Evolutionary conservation across 2,888 invertebrate species (phyloP).

Genomic region (Drepanosiphum platanoidis): DNA sequence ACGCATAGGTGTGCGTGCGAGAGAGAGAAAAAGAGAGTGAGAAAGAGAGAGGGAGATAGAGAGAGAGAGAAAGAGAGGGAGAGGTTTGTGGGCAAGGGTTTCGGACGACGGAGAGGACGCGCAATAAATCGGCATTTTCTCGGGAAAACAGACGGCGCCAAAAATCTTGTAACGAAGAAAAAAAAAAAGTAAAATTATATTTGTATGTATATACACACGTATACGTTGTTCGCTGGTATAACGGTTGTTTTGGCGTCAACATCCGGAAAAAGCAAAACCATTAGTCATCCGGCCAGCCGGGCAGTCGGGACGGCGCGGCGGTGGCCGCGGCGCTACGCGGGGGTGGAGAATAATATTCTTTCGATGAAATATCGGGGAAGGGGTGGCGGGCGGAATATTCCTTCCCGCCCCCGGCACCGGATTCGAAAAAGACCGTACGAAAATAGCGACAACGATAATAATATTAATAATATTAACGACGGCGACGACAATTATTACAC

Average conservation of each 20-base stretch:
- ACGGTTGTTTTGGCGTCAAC: slow-evolving; percentile 56
- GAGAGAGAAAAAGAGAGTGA: no score
- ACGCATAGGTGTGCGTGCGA: no score
- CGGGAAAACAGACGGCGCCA: slow-evolving; percentile 58
- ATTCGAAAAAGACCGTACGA: background rate
- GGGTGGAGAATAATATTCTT: background rate
- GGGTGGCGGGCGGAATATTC: background rate
- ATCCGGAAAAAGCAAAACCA: slow-evolving; percentile 53
- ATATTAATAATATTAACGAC: no score
- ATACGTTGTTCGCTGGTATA: background rate
- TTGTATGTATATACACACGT: background rate
- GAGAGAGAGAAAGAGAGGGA: no score
- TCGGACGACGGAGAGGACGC: background rate
- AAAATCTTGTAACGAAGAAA: slow-evolving; percentile 36
- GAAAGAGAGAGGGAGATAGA: no score
- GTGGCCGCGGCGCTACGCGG: no score
- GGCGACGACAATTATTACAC: no score
- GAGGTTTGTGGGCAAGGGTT: background rate
- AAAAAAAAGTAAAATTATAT: slow-evolving; percentile 38
- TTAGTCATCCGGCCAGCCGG: slow-evolving; percentile 40
- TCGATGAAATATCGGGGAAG: background rate
- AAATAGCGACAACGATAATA: no score
- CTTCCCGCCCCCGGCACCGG: background rate
- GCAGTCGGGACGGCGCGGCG: background rate
- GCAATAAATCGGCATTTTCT: slow-evolving; percentile 40